These are phyloP conservation scores for Caerostris extrusa DNA, from an alignment of 1,140 invertebrate species.

Conservation along the genomic window DNA sequence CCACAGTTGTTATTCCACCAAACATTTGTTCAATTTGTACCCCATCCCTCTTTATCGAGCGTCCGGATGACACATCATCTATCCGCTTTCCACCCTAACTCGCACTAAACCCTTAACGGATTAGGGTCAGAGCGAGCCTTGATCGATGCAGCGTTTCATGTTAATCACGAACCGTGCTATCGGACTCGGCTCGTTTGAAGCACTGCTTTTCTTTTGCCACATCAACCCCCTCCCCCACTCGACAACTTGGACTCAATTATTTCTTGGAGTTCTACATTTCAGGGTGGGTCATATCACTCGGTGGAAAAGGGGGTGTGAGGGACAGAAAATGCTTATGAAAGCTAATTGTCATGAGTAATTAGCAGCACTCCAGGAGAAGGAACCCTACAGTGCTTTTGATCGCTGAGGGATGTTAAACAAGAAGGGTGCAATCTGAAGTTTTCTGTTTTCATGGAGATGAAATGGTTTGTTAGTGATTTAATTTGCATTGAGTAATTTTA, in stretches of 20 bases:
- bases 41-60: neutral
- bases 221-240: neutral
- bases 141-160: slow-evolving; percentile 45
- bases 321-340: neutral
- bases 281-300: neutral
- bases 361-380: neutral
- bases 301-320: neutral
- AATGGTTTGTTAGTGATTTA: no score
- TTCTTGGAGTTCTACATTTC: neutral
- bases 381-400: neutral
- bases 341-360: slow-evolving; percentile 19
- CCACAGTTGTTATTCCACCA: neutral
- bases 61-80: slow-evolving; percentile 51
- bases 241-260: slow-evolving; percentile 42
- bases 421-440: neutral
- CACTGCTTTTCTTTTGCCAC: neutral
- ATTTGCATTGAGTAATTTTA: no score
- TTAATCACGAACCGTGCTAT: slow-evolving; percentile 45
- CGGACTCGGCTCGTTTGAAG: neutral
- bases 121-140: slow-evolving; percentile 45
- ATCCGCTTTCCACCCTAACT: slow-evolving; percentile 53
- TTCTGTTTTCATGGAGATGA: neutral
- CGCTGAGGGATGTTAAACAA: neutral
- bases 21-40: neutral
- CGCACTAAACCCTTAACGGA: slow-evolving; percentile 46